Conservation (phyloP, 2,797 vertebrate species). For the Sebastes minor region DNA sequence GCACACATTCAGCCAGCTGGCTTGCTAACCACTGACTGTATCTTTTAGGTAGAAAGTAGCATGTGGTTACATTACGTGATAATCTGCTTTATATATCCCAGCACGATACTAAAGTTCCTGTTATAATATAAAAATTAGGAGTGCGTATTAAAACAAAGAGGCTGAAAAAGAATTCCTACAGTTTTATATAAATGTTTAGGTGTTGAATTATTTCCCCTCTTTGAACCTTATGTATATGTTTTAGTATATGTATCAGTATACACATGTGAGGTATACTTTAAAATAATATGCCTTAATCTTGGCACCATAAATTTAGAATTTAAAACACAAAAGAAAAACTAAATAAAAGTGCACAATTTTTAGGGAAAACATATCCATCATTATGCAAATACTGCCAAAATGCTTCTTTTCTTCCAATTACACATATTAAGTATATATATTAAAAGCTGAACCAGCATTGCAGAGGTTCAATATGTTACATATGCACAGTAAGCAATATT, state of each 20-base stretch:
- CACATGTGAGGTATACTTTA: slow-evolving; percentile 23
- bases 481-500: slow-evolving; percentile 71
- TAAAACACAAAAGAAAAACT: background rate
- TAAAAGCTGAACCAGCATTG: slow-evolving; percentile 60
- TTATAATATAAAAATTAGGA: slow-evolving; percentile 41
- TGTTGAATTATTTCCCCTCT: background rate
- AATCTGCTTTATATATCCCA: slow-evolving; percentile 23
- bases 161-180: slow-evolving; percentile 30
- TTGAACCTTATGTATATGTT: slow-evolving; percentile 20
- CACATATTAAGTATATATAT: slow-evolving; percentile 47
- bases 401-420: slow-evolving; percentile 38
- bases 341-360: slow-evolving; percentile 46
- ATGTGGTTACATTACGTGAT: slow-evolving; percentile 35
- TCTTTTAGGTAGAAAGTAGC: slow-evolving; percentile 66
- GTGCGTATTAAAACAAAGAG: slow-evolving; percentile 32
- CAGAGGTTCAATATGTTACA: slow-evolving; percentile 68
- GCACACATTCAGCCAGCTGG: slow-evolving; percentile 72
- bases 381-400: slow-evolving; percentile 75
- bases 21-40: slow-evolving; percentile 56
- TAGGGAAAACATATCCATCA: slow-evolving; percentile 28
- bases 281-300: slow-evolving; percentile 40
- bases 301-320: slow-evolving; percentile 25
- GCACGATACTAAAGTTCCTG: slow-evolving; percentile 12
- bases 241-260: slow-evolving; percentile 27
- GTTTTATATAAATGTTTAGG: slow-evolving; percentile 27